Conservation (phyloP, 2,888 invertebrate genomes). For the Sialis fuliginosa region DNA sequence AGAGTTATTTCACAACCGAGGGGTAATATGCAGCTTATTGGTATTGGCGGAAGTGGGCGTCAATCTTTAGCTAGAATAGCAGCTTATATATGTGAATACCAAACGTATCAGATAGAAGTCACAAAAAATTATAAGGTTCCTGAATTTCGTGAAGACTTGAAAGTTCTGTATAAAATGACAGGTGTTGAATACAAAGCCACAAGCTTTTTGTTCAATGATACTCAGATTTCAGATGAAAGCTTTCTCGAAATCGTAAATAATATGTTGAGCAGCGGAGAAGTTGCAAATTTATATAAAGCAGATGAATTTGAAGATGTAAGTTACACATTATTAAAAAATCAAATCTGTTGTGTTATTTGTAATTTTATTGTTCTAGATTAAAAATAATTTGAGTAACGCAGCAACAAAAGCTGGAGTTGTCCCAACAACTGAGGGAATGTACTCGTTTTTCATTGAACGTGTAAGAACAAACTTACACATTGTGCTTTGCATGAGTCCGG, state of each 20-base stretch:
- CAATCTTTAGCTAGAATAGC: constrained; percentile 63
- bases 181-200: constrained; percentile 61
- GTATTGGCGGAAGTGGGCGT: constrained; percentile 73
- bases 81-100: constrained; percentile 62
- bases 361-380: constrained; percentile 30
- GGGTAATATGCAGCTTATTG: constrained; percentile 70
- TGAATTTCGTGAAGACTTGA: constrained; percentile 72
- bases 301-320: constrained; percentile 83
- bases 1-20: constrained; percentile 69
- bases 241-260: constrained; percentile 83
- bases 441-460: constrained; percentile 58
- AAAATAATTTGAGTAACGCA: constrained; percentile 35
- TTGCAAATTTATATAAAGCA: constrained; percentile 69
- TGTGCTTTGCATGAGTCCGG: constrained; percentile 74
- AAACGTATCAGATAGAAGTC: constrained; percentile 61
- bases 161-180: constrained; percentile 47
- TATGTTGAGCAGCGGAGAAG: constrained; percentile 72
- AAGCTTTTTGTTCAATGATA: constrained; percentile 72
- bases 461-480: constrained; percentile 62
- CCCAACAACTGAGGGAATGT: constrained; percentile 49
- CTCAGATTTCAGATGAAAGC: constrained; percentile 64
- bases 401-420: constrained; percentile 35
- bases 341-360: constrained; percentile 6
- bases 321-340: neutral
- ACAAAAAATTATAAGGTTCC: constrained; percentile 56